Conservation (phyloP, 2,113 vertebrate species). For the Hystrix cristata region DNA sequence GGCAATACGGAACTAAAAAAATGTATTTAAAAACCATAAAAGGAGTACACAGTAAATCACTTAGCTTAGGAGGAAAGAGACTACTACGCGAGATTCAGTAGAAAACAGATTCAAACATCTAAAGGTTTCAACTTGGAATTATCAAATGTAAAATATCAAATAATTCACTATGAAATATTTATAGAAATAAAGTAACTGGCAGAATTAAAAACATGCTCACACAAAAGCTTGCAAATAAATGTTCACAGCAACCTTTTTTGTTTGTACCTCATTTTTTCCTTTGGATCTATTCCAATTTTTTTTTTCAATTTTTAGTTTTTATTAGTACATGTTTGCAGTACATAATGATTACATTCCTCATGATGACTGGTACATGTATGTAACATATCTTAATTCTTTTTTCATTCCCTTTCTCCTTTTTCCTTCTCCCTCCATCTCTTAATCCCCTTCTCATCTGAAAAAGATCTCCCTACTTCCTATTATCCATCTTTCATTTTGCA, state of each 20-base stretch:
- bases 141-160: conserved; percentile 7
- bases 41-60: conserved; percentile 14
- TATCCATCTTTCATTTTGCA: background rate
- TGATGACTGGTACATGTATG: background rate
- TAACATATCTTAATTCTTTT: too few species aligned
- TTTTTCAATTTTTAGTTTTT: background rate
- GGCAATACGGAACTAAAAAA: background rate
- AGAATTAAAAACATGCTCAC: background rate
- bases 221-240: background rate
- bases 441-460: background rate
- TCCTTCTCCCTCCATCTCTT: background rate
- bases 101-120: conserved; percentile 16
- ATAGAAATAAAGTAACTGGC: conserved; percentile 1
- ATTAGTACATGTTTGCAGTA: background rate
- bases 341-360: background rate
- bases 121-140: background rate
- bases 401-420: too few species aligned
- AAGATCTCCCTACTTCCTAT: background rate
- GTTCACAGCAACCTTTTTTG: background rate
- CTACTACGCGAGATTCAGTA: background rate
- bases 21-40: background rate
- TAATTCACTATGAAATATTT: background rate
- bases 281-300: background rate
- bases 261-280: background rate
- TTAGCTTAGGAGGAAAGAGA: background rate